These are phyloP conservation scores for Holacanthus passer DNA, from an alignment of 2,113 vertebrate species.

Conservation along the genomic window DNA sequence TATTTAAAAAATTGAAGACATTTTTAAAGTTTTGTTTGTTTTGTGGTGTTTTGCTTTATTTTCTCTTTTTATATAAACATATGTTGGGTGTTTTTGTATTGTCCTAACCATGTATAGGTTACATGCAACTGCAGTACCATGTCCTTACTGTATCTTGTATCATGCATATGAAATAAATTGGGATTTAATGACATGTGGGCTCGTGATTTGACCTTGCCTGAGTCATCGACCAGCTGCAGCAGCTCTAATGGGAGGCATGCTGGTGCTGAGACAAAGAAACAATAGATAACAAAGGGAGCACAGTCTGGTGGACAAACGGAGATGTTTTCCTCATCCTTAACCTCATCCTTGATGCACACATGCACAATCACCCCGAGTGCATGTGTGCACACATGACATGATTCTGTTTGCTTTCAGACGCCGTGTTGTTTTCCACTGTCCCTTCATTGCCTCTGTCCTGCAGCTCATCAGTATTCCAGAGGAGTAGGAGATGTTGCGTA, in stretches of 20 bases:
- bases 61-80: conserved; percentile 69
- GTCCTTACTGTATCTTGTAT: conserved; percentile 76
- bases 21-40: conserved; percentile 41
- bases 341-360: conserved; percentile 7
- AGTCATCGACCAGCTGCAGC: conserved; percentile 32
- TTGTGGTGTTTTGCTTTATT: conserved; percentile 44
- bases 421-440: conserved; percentile 48
- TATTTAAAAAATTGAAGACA: conserved; percentile 21
- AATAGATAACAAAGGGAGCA: not conserved
- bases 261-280: conserved; percentile 24
- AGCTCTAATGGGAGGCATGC: not conserved
- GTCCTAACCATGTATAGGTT: conserved; percentile 63
- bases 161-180: conserved; percentile 82
- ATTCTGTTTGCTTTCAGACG: conserved; percentile 4
- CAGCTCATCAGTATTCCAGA: conserved; percentile 82
- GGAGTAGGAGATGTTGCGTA: conserved; percentile 79
- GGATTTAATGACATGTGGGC: conserved; percentile 58
- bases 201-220: conserved; percentile 58
- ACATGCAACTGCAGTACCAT: conserved; percentile 65
- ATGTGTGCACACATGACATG: not conserved
- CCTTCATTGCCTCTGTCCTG: conserved; percentile 29
- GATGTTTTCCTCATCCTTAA: not conserved
- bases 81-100: conserved; percentile 64
- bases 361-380: not conserved
- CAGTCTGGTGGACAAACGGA: not conserved